phyloP scores from a whole-genome alignment of 2,888 invertebrate species.

The Camptogramma bilineatum region DNA sequence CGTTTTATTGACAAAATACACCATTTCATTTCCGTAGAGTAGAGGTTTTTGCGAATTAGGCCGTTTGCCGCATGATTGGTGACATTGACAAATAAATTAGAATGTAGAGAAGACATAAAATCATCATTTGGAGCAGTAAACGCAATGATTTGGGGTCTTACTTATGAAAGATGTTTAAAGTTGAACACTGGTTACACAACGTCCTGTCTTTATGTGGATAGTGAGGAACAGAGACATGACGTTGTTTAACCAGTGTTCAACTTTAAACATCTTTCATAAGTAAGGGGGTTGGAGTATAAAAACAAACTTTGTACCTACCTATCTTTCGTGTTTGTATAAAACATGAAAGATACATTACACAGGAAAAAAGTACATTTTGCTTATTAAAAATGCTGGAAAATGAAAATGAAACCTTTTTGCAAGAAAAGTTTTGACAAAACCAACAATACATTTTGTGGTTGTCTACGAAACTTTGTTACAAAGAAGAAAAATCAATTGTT shows the following conservation, averaged over 20 bases:
- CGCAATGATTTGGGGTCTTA: too few species aligned
- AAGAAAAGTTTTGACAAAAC: constrained; percentile 5
- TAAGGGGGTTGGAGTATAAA: too few species aligned
- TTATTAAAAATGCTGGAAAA: neutral
- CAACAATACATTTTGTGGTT: constrained; percentile 13
- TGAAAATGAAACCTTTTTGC: neutral
- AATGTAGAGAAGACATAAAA: neutral
- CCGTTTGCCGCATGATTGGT: neutral
- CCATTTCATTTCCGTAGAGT: constrained; percentile 21
- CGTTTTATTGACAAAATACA: constrained; percentile 28
- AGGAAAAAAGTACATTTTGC: neutral
- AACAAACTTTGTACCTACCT: neutral
- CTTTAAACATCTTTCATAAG: too few species aligned
- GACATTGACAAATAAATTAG: neutral
- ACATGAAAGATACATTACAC: neutral
- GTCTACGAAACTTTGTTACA: constrained; percentile 8
- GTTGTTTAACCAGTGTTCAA: too few species aligned
- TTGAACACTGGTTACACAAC: too few species aligned
- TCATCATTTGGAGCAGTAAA: too few species aligned
- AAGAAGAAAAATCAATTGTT: constrained; percentile 15
- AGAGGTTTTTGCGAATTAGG: constrained; percentile 5
- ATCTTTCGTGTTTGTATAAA: neutral
- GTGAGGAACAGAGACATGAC: too few species aligned
- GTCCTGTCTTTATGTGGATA: too few species aligned
- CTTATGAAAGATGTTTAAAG: too few species aligned